Evolutionary conservation across 2,888 invertebrate species (phyloP).

Genomic region (Bombyx huttoni): DNA sequence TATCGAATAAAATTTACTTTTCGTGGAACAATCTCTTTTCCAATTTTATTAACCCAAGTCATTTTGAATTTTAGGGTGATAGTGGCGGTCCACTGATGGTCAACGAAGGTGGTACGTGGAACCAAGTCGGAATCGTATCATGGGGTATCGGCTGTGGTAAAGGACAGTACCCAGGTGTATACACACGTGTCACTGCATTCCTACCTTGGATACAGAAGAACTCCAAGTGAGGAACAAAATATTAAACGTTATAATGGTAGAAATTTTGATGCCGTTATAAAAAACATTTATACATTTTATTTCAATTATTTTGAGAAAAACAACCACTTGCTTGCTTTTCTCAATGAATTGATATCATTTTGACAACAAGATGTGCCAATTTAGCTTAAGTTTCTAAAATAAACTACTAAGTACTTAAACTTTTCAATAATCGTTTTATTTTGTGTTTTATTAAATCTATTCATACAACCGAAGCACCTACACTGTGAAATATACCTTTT

Average conservation of each 20-base stretch:
- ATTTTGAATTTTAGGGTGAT: slow-evolving; percentile 76
- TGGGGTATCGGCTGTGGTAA: slow-evolving; percentile 95
- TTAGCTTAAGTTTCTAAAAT: slow-evolving; percentile 23
- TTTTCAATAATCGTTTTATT: slow-evolving; percentile 5
- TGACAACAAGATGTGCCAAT: slow-evolving; percentile 35
- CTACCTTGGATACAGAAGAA: slow-evolving; percentile 91
- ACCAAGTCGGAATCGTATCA: slow-evolving; percentile 89
- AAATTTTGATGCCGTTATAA: slow-evolving; percentile 1
- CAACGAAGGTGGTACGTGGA: slow-evolving; percentile 81
- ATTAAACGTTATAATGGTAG: not conserved
- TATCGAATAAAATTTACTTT: no score
- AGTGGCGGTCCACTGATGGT: slow-evolving; percentile 92
- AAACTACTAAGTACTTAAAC: slow-evolving; percentile 19
- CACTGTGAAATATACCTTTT: no score
- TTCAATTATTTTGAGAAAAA: slow-evolving; percentile 64
- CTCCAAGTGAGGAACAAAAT: slow-evolving; percentile 67
- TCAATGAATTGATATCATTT: slow-evolving; percentile 44
- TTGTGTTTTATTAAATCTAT: not conserved
- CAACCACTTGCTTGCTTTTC: slow-evolving; percentile 59
- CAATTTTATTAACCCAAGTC: no score
- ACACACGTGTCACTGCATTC: slow-evolving; percentile 87
- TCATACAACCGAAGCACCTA: not conserved
- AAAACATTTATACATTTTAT: slow-evolving; percentile 1
- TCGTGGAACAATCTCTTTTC: no score
- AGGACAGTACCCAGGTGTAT: slow-evolving; percentile 92